Conservation (phyloP, 1,140 invertebrate species). For the Hypsibius dujardini region DNA sequence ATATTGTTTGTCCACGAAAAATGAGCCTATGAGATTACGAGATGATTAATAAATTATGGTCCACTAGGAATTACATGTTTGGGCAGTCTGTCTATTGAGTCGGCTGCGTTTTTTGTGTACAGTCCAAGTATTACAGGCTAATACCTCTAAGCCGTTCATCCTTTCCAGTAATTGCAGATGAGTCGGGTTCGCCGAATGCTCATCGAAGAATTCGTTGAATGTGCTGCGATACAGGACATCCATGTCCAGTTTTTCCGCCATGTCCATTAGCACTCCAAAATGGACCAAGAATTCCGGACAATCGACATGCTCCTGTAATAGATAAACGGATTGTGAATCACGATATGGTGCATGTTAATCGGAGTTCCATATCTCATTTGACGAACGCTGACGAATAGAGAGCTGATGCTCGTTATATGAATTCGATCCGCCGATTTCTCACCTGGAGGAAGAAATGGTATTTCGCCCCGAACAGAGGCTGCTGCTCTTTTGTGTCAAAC, state of each 20-base stretch:
- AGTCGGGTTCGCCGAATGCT: constrained; percentile 40
- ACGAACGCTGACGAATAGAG: too few species aligned
- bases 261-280: constrained; percentile 55
- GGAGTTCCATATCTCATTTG: too few species aligned
- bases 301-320: constrained; percentile 87
- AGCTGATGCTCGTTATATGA: too few species aligned
- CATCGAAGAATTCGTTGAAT: constrained; percentile 63
- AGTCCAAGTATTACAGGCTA: too few species aligned
- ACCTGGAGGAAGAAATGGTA: constrained; percentile 82
- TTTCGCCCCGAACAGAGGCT: constrained; percentile 79
- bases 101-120: too few species aligned
- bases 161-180: constrained; percentile 46
- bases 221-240: constrained; percentile 50
- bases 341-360: too few species aligned
- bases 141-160: constrained; percentile 58
- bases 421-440: too few species aligned
- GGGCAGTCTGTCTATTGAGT: constrained; percentile 26
- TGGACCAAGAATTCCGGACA: constrained; percentile 96
- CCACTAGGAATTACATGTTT: not conserved
- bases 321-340: too few species aligned
- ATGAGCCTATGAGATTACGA: not conserved
- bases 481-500: constrained; percentile 50
- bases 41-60: not conserved
- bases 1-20: not conserved
- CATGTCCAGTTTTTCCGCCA: constrained; percentile 62